Evolutionary conservation across 2,888 invertebrate genomes (phyloP).

Genomic region (Cartodere bifasciata): DNA sequence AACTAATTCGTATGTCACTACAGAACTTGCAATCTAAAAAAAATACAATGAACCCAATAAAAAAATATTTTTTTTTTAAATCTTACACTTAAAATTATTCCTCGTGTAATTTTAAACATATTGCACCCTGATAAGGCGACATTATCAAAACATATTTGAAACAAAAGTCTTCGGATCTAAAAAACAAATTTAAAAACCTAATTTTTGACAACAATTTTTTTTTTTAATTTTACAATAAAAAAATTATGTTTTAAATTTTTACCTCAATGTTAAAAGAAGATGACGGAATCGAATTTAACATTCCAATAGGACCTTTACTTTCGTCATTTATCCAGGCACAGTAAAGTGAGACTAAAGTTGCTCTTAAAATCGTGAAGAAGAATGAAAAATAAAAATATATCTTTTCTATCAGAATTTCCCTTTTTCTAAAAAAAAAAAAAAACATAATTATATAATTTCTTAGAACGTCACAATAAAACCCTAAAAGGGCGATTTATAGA

Average conservation of each 20-base stretch:
- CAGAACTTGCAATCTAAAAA: slow-evolving; percentile 26
- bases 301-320: slow-evolving; percentile 30
- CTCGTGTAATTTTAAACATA: slow-evolving; percentile 25
- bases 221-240: neutral
- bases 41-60: slow-evolving; percentile 1
- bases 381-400: slow-evolving; percentile 54
- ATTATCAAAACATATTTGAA: slow-evolving; percentile 19
- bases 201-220: slow-evolving; percentile 5
- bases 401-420: slow-evolving; percentile 43
- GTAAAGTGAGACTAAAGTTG: slow-evolving; percentile 36
- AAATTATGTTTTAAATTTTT: slow-evolving; percentile 10
- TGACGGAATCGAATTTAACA: slow-evolving; percentile 32
- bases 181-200: slow-evolving; percentile 9
- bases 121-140: slow-evolving; percentile 23
- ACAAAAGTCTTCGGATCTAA: slow-evolving; percentile 20
- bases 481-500: no score
- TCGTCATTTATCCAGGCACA: slow-evolving; percentile 30
- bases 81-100: slow-evolving; percentile 25
- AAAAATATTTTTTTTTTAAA: neutral
- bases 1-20: slow-evolving; percentile 28
- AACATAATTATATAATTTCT: neutral
- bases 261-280: slow-evolving; percentile 35
- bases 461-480: no score
- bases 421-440: slow-evolving; percentile 26
- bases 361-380: slow-evolving; percentile 47